phyloP scores from a whole-genome alignment of 2,113 vertebrate genomes.

The Camelus bactrianus region DNA sequence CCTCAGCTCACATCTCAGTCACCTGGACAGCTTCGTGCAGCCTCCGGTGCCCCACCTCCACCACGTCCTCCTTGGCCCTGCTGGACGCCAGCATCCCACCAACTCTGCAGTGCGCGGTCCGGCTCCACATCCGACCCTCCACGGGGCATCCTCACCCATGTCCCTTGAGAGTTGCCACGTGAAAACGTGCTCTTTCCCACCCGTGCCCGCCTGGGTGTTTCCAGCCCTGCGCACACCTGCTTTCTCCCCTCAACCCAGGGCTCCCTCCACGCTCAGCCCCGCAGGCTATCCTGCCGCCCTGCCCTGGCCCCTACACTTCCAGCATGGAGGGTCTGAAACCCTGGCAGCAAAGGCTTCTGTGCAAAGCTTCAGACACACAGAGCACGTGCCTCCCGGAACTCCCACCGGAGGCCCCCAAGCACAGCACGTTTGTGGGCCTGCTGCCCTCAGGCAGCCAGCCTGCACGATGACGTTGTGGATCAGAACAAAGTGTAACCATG shows the following conservation, averaged over 20 bases:
- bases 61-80: neutral
- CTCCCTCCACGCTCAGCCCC: accelerated
- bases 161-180: neutral
- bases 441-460: neutral
- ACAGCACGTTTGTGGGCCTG: neutral
- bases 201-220: no score
- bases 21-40: accelerated
- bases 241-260: neutral
- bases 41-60: neutral
- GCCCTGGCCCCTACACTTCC: neutral
- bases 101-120: neutral
- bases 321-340: neutral
- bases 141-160: no score
- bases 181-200: no score
- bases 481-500: neutral
- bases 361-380: no score
- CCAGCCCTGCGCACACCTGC: no score
- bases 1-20: neutral
- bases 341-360: neutral
- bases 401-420: neutral
- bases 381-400: neutral
- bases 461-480: neutral
- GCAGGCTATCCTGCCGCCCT: neutral
- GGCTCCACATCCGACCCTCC: neutral
- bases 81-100: no score